Percentiles rank a stretch among this genome's conserved stretches.
These are phyloP conservation scores for Pluvianellus socialis DNA, from an alignment of 2,113 vertebrate species.

Conservation along the genomic window DNA sequence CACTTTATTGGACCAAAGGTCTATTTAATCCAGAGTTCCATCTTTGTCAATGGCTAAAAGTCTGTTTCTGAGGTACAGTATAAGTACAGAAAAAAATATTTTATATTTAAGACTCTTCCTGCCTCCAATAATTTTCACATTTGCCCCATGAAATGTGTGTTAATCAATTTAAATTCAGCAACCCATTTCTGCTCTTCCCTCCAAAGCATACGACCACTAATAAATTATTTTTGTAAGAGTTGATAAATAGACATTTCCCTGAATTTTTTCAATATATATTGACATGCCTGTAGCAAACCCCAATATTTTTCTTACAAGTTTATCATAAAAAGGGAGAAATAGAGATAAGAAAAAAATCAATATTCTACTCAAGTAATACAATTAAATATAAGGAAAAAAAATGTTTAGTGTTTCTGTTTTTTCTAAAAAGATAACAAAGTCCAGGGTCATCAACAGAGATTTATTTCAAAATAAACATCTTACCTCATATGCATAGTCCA, in stretches of 20 bases:
- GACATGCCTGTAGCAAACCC: not conserved
- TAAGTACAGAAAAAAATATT: not conserved
- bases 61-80: not conserved
- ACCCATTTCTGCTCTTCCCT: not conserved
- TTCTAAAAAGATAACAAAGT: not conserved
- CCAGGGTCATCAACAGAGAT: not conserved
- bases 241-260: not conserved
- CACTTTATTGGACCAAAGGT: not conserved
- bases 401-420: not conserved
- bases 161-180: not conserved
- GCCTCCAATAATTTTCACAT: not conserved
- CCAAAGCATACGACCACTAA: not conserved
- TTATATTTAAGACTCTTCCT: not conserved
- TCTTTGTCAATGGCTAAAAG: not conserved
- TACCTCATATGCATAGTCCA: constrained; percentile 79
- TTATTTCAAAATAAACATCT: constrained; percentile 35
- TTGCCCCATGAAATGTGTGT: not conserved
- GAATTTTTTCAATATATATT: not conserved
- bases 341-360: not conserved
- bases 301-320: not conserved
- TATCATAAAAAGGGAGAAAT: not conserved
- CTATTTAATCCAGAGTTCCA: not conserved
- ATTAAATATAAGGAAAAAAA: not conserved
- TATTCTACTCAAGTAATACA: not conserved
- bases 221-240: not conserved